Evolutionary conservation across 2,113 vertebrate species (phyloP), one percentile per base, ranked within the genome.

Genomic region (Cinclus cinclus): DNA sequence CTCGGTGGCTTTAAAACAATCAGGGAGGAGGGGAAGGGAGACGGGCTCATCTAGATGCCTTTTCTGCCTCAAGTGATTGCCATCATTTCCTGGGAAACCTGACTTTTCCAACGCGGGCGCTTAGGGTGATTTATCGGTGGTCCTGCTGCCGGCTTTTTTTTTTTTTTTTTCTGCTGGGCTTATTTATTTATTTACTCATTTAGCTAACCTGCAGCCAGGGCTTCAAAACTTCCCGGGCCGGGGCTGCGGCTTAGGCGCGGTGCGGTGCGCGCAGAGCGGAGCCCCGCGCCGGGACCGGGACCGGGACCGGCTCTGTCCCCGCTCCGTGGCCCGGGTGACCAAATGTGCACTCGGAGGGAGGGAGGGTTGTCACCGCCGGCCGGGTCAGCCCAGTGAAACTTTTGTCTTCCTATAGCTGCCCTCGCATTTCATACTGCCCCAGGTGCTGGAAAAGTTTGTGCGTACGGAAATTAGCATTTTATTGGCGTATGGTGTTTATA

Each of bases 41-140:
- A 76, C 79, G 59, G 87, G 67, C 94, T 96, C 84, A 39, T 64
- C 84, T 86, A 58, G 62, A 90, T 89, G 95, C 87, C 94, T 96
- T 93, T 95, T 95, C 94, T 95, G 84, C 79, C 52, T 47, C 82
- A 7, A 56, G 93, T 79, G 85, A 95, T 95, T 93, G 83, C 97
- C 96, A 94, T 96, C 92, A 97, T 89, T 96, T 97, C 92, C 96
- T 89, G 94, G 96, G 97, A 97, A 97, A 97, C 97, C 83, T 78
- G 95, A 95, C 84, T 97, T 96, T 55, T 76, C 53, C 62, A 63
- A 85, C 28, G 47, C 27, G 4, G 42, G 63, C 56, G 41, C 35
- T 91, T 24, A 17, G 90, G 77, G 7, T 49, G 83, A 41, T 59
- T 83, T 83, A 79, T 42, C 83, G 10, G 49, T 11, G 53, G 67